Evolutionary conservation across 2,888 invertebrate genomes (phyloP).

Genomic region (Sminthurides aquaticus): DNA sequence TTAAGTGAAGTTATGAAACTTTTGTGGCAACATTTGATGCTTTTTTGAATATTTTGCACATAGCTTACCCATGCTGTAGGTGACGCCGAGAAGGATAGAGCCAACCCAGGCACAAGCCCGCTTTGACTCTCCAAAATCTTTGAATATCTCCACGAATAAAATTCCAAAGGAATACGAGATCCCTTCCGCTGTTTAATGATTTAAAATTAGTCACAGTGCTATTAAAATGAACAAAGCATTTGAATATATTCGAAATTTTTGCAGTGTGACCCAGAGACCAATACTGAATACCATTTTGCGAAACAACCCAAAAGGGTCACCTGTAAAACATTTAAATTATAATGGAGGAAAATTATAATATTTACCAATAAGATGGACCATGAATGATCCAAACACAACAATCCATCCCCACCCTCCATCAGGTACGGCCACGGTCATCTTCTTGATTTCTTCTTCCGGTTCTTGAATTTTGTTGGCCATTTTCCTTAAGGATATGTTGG

Average conservation of each 20-base stretch:
- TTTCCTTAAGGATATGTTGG: no score
- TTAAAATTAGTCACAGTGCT: no score
- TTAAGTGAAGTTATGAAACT: not conserved
- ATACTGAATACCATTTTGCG: no score
- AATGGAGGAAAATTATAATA: no score
- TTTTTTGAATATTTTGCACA: not conserved
- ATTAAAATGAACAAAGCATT: no score
- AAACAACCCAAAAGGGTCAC: no score
- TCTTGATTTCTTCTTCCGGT: slow-evolving; percentile 5
- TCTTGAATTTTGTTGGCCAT: no score
- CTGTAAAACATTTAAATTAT: no score
- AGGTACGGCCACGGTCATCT: slow-evolving; percentile 12
- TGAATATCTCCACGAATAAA: not conserved
- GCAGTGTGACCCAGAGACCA: no score
- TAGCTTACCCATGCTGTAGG: not conserved
- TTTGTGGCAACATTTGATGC: no score
- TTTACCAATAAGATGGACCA: slow-evolving; percentile 91
- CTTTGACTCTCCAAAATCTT: not conserved
- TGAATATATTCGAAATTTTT: no score
- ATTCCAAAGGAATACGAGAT: not conserved
- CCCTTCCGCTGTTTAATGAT: not conserved
- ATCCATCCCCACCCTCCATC: slow-evolving; percentile 81
- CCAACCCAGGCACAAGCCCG: not conserved
- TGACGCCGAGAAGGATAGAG: not conserved
- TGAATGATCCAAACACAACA: slow-evolving; percentile 88